Conservation (phyloP, 2,113 vertebrate genomes). For the Toxotes jaculatrix region DNA sequence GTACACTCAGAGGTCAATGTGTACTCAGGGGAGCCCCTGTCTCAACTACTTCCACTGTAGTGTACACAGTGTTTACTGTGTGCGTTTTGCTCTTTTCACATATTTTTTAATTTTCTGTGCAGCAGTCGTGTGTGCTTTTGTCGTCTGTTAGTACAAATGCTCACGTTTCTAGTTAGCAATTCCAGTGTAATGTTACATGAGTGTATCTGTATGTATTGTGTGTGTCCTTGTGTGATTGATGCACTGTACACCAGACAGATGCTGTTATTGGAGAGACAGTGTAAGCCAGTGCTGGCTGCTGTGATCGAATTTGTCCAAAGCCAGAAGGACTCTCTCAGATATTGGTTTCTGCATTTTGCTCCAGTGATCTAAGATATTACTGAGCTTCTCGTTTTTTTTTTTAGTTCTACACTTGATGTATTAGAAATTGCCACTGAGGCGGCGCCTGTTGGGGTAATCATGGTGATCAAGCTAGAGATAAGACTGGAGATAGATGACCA, state of each 20-base stretch:
- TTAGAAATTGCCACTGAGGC: conserved; percentile 34
- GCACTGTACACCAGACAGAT: conserved; percentile 27
- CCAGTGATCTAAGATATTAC: conserved; percentile 37
- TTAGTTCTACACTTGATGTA: conserved; percentile 9
- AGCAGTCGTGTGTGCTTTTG: conserved; percentile 8
- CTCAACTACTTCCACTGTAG: conserved; percentile 41
- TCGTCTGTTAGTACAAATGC: conserved; percentile 1
- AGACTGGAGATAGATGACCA: conserved; percentile 33
- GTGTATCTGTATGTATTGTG: conserved; percentile 18
- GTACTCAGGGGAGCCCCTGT: conserved; percentile 63
- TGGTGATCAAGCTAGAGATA: conserved; percentile 13
- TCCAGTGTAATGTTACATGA: conserved; percentile 27
- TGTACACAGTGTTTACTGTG: conserved; percentile 38
- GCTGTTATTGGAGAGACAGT: conserved; percentile 20
- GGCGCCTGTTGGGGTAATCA: conserved; percentile 21
- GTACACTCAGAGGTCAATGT: conserved; percentile 74
- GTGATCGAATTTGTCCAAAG: conserved; percentile 35
- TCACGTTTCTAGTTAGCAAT: conserved; percentile 7
- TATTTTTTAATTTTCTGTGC: conserved; percentile 11
- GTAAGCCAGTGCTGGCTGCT: conserved; percentile 24
- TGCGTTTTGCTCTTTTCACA: conserved; percentile 52
- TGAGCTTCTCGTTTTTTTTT: conserved; percentile 8
- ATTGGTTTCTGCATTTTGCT: conserved; percentile 28
- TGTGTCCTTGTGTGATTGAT: conserved; percentile 51
- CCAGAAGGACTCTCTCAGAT: conserved; percentile 19